A percentile compares a stretch with the other conserved stretches of the same genome.
phyloP scores from a whole-genome alignment of 2,888 invertebrate genomes.

The Dichetophora obliterata region DNA sequence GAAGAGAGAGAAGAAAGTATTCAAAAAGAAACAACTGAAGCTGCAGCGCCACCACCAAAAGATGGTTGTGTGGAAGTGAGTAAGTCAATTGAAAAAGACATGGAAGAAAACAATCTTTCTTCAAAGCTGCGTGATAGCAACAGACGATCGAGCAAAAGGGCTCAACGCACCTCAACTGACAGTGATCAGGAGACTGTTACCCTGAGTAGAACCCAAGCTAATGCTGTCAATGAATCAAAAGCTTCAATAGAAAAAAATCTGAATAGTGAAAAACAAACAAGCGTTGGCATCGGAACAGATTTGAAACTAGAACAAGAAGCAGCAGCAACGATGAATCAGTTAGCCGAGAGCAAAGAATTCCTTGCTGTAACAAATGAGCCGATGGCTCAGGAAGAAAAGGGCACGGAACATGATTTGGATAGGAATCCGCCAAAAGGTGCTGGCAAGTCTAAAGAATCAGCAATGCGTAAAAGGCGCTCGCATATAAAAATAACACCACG shows the following conservation, averaged over 20 bases:
- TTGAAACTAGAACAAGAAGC: not conserved
- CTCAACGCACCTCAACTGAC: not conserved
- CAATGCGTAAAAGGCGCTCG: slow-evolving; percentile 49
- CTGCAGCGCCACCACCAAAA: not conserved
- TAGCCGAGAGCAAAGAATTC: not conserved
- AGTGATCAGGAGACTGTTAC: not conserved
- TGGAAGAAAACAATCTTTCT: not conserved
- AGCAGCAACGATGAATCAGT: not conserved
- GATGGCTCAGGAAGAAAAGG: not conserved
- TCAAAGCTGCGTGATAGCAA: too few species aligned
- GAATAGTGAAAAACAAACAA: not conserved
- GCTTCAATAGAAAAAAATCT: not conserved
- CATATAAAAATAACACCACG: slow-evolving; percentile 57
- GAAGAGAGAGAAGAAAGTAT: not conserved
- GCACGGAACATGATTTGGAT: not conserved
- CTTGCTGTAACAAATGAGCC: not conserved
- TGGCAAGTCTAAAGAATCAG: not conserved
- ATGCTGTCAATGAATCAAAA: not conserved
- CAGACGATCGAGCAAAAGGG: not conserved
- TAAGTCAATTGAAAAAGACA: not conserved
- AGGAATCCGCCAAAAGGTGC: not conserved
- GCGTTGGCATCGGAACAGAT: too few species aligned
- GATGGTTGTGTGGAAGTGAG: not conserved
- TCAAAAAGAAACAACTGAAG: slow-evolving; percentile 18
- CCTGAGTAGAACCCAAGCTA: not conserved